Conservation (phyloP, 2,888 invertebrate species). For the Seira sanloemensis region DNA sequence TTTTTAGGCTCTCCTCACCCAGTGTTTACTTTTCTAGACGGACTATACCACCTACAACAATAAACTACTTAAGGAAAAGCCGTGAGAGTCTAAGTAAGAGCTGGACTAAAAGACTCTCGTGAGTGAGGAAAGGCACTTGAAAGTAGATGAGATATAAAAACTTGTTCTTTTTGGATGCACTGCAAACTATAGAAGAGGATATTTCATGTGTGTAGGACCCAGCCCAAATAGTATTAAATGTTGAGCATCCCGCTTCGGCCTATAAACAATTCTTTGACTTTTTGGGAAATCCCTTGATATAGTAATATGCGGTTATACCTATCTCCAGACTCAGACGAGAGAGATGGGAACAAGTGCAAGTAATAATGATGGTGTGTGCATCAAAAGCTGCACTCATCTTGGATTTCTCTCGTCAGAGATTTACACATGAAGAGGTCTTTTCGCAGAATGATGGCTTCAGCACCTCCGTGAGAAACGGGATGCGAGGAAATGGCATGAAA, state of each 20-base stretch:
- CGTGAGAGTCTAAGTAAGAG: too few species aligned
- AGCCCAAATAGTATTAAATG: slow-evolving; percentile 1
- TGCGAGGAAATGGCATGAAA: too few species aligned
- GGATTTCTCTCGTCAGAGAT: neutral
- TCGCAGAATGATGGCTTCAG: neutral
- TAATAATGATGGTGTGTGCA: neutral
- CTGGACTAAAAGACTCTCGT: too few species aligned
- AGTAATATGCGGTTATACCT: neutral
- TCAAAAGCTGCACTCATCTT: neutral
- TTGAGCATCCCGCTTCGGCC: slow-evolving; percentile 14
- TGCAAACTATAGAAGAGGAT: neutral
- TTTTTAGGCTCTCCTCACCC: too few species aligned
- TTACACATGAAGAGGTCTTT: neutral
- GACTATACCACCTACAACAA: neutral
- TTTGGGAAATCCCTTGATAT: neutral
- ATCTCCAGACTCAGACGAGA: neutral
- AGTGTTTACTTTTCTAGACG: too few species aligned
- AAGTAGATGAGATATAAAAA: neutral
- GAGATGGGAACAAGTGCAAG: neutral
- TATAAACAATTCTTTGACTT: neutral
- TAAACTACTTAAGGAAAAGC: too few species aligned
- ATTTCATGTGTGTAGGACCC: neutral
- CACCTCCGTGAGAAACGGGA: too few species aligned
- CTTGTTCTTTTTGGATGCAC: neutral
- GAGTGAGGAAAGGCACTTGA: too few species aligned